phyloP scores from a whole-genome alignment of 2,888 invertebrate species.

The Ptycholaimellus sp. region DNA sequence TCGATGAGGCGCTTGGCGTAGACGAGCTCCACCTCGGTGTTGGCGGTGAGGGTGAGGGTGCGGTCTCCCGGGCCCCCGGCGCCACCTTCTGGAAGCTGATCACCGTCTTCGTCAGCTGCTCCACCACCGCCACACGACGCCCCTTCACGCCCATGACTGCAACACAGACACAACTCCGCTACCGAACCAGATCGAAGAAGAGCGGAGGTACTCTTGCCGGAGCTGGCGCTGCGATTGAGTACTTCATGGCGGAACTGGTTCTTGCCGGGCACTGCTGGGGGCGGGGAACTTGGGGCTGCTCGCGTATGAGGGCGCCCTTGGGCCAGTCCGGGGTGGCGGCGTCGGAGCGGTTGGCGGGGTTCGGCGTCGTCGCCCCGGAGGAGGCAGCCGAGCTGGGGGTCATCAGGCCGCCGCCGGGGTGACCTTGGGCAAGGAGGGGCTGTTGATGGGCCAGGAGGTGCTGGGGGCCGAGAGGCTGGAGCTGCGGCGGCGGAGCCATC shows the following conservation, averaged over 20 bases:
- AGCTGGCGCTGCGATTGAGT: conserved; percentile 75
- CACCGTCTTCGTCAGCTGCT: conserved; percentile 89
- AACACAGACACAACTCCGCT: conserved; percentile 3
- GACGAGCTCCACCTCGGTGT: conserved; percentile 68
- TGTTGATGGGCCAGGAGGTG: background rate
- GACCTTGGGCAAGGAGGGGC: background rate
- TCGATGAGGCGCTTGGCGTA: conserved; percentile 76
- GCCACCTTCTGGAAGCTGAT: conserved; percentile 87
- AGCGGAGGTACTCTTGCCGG: conserved; percentile 55
- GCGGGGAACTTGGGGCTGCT: conserved; percentile 33
- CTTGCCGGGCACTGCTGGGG: conserved; percentile 47
- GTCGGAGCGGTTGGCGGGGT: too few relatives aligned
- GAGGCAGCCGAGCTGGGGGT: background rate
- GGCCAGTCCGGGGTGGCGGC: too few relatives aligned
- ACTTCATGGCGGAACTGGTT: conserved; percentile 83
- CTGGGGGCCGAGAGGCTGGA: background rate
- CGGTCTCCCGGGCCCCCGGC: conserved; percentile 72
- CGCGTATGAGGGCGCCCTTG: conserved; percentile 52
- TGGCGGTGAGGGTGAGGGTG: conserved; percentile 77
- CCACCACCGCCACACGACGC: conserved; percentile 88
- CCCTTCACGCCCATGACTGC: conserved; percentile 96
- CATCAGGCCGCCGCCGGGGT: conserved; percentile 1
- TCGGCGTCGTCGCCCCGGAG: conserved; percentile 1
- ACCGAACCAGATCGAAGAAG: background rate
- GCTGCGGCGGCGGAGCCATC: too few relatives aligned